Evolutionary conservation across 23 tunicate species (phyloP).

Genomic region (Styela clava): DNA sequence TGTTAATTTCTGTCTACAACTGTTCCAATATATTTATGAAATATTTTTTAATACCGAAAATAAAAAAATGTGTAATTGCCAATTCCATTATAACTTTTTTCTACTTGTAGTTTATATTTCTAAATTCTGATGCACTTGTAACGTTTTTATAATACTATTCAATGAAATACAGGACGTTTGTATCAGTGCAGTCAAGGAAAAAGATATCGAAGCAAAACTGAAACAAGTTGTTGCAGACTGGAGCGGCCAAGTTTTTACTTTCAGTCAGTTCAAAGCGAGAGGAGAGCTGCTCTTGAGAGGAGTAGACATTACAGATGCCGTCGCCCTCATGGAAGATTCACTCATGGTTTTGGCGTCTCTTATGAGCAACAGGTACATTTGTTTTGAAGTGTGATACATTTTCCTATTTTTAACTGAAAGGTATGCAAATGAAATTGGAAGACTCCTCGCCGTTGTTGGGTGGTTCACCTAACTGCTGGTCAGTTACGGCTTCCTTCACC

Average conservation of each 20-base stretch:
- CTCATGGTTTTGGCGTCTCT: constrained; percentile 97
- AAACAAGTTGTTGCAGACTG: constrained; percentile 93
- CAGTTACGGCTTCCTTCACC: no score
- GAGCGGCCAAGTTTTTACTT: constrained; percentile 87
- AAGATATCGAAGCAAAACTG: constrained; percentile 90
- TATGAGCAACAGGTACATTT: constrained; percentile 90
- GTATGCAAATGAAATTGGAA: no score
- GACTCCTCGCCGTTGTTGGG: no score
- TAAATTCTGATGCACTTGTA: no score
- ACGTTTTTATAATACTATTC: no score
- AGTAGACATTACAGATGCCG: constrained; percentile 85
- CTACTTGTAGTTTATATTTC: no score
- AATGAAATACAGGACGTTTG: constrained; percentile 67
- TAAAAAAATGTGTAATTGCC: no score
- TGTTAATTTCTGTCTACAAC: no score
- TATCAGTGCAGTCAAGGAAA: constrained; percentile 96
- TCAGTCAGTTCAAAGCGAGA: constrained; percentile 75
- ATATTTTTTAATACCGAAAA: no score
- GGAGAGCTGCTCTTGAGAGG: constrained; percentile 88
- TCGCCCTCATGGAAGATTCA: constrained; percentile 99
- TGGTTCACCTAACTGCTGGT: no score
- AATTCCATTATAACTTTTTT: no score
- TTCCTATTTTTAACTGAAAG: neutral
- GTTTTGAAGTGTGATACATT: neutral
- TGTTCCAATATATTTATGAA: no score